Conservation (phyloP, 1,140 invertebrate genomes). For the Papilio machaon region DNA sequence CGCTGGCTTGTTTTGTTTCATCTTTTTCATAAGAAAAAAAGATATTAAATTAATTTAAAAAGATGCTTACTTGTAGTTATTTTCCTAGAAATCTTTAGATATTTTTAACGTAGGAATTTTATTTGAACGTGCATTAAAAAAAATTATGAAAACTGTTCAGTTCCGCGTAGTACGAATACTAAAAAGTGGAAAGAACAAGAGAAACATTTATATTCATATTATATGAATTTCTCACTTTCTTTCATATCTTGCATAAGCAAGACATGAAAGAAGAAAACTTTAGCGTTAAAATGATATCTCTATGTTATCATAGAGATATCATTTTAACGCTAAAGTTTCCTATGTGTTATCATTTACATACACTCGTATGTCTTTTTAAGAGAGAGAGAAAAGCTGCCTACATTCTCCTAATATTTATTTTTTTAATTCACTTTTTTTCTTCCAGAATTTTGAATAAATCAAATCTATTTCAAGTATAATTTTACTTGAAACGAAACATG, state of each 20-base stretch:
- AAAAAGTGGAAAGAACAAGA: constrained; percentile 12
- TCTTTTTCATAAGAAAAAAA: no score
- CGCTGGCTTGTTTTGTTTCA: background rate
- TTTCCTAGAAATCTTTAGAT: no score
- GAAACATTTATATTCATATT: background rate
- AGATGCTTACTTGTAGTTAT: no score
- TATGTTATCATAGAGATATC: background rate
- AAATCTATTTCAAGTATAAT: background rate
- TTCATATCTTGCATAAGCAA: background rate
- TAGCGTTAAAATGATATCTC: no score
- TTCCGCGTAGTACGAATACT: background rate
- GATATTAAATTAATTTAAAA: no score
- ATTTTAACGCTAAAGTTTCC: constrained; percentile 10
- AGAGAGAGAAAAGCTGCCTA: background rate
- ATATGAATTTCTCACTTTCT: constrained; percentile 1
- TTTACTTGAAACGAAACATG: background rate
- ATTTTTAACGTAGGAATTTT: background rate
- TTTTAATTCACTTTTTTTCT: background rate
- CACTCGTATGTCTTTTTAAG: background rate
- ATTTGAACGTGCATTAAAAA: background rate
- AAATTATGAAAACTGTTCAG: background rate
- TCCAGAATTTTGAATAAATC: background rate
- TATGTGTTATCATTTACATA: background rate
- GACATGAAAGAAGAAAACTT: no score
- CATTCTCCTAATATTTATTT: background rate